Base-by-base conservation (phyloP, 2,888 invertebrate genomes). In the Augiades crinisus region DNA sequence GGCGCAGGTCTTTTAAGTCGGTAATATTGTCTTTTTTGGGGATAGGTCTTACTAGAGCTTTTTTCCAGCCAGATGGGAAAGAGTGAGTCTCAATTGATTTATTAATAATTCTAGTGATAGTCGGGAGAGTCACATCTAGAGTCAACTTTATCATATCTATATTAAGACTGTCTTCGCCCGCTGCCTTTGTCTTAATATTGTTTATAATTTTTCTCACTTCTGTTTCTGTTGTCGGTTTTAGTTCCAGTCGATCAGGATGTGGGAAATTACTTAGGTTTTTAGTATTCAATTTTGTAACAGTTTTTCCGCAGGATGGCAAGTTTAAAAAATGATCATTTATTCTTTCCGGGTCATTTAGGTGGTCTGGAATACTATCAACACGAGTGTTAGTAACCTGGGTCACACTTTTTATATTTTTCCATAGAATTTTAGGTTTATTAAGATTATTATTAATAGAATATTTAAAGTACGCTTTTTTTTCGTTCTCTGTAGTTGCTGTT, bases 41-140 rank as follows among this genome's bases (percentile, higher is more conserved):
- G 0, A 67, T 36, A 0, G 65, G 66, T 8, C 24, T 43, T 3
- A 68, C 46, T 4, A 64, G 3, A 0, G 67, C 63, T 4, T 24
- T 38, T 47, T 65, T 67, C 65, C 67, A 67, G 0, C 17, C 14
- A 0, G 36, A 36, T 2, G 64, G 65, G 40, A 62, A 62, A 56
- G n/a, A n/a, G n/a, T n/a, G n/a, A n/a, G n/a, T n/a, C n/a, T n/a
- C n/a, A n/a, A n/a, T n/a, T n/a, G n/a, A 58, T 5, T n/a, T 10
- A 33, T 60, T 60, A 0, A 60, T 43, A 6, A 58, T 52, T 7
- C 14, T 8, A n/a, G 55, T 58, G 14, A 60, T 60, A 1, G 43
- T 34, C 4, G n/a, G 2, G 5, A n/a, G n/a, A n/a, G n/a, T n/a
- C n/a, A n/a, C n/a, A n/a, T n/a, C n/a, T n/a, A 60, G 30, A 0